phyloP scores from a whole-genome alignment of 2,797 vertebrate genomes.

The Jordanella pulchra region DNA sequence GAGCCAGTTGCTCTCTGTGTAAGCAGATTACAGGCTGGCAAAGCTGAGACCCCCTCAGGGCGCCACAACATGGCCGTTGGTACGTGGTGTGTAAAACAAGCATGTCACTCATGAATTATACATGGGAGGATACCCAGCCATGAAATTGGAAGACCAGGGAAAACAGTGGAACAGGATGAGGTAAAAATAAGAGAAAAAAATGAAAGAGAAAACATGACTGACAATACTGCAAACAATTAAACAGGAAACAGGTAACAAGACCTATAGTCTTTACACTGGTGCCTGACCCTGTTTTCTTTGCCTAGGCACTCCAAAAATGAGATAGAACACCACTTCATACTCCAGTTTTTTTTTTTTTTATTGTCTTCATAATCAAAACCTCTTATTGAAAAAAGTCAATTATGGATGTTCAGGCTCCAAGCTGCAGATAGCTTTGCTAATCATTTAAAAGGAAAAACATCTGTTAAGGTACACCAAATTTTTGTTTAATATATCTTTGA shows the following conservation, averaged over 20 bases:
- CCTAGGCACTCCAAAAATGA: neutral
- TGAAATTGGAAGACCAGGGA: slow-evolving; percentile 65
- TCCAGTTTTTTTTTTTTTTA: slow-evolving; percentile 53
- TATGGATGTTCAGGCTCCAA: slow-evolving; percentile 55
- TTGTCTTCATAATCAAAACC: slow-evolving; percentile 55
- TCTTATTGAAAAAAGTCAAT: slow-evolving; percentile 62
- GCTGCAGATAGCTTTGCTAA: slow-evolving; percentile 43
- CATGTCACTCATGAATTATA: slow-evolving; percentile 78
- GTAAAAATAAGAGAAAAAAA: slow-evolving; percentile 39
- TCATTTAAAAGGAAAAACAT: slow-evolving; percentile 57
- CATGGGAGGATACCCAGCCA: slow-evolving; percentile 68
- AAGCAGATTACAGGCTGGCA: slow-evolving; percentile 76
- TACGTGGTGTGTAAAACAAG: slow-evolving; percentile 78
- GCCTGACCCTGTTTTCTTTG: neutral
- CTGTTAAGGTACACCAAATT: neutral
- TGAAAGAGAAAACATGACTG: slow-evolving; percentile 30
- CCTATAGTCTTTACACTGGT: neutral
- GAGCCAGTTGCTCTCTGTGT: slow-evolving; percentile 70
- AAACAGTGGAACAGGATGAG: slow-evolving; percentile 49
- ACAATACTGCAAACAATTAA: slow-evolving; percentile 59
- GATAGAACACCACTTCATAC: slow-evolving; percentile 12
- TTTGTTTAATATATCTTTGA: no score
- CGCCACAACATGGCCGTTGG: slow-evolving; percentile 63
- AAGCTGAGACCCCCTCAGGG: slow-evolving; percentile 66
- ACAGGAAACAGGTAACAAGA: slow-evolving; percentile 44